Evolutionary conservation across 2,888 invertebrate species (phyloP), one percentile per base, ranked within the genome.

Genomic region (Schizaphis graminum): DNA sequence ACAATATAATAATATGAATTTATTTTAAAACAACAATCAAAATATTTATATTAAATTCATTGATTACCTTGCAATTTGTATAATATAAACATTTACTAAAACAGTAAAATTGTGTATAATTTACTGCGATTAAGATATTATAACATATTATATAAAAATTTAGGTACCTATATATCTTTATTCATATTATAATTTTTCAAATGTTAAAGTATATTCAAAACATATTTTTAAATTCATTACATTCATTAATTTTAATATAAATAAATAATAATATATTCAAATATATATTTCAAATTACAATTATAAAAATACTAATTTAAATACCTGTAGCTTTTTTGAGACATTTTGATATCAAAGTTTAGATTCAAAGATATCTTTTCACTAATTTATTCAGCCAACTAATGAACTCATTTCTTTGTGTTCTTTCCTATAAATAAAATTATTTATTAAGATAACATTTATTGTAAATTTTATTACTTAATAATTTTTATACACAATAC

Each of bases 261-360:
- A n/a, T 61, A 47, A 7, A 47, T 47, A 28, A 28, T n/a, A 28
- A 61, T 61, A 16, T 67, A 67, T 67, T 67, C 13, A 67, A 67
- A n/a, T 77, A 21, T 7, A 5, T 16, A 35, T 35, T 35, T 77
- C 5, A 67, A n/a, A 16, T 35, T 35, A 77, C 21, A 8, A 2
- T 77, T 35, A 35, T 77, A 35, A 77, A 77, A 5, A 35, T 35
- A 35, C 21, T 77, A 77, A 77, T 77, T 77, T 35, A 77, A 77
- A 77, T 91, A 91, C 91, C 91, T 91, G 91, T 56, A 85, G 56
- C 11, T 91, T 41, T 56, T 91, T n/a, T 56, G 24, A 44, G 56
- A 57, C 91, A 91, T 91, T 85, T n/a, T n/a, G 84, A 91, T 44
- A 67, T 91, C 28, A 35, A 26, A 91, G 13, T 91, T 47, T 56